Evolutionary conservation across 2,113 vertebrate genomes (phyloP), one percentile per base, ranked within the genome.

Genomic region (Mola mola): DNA sequence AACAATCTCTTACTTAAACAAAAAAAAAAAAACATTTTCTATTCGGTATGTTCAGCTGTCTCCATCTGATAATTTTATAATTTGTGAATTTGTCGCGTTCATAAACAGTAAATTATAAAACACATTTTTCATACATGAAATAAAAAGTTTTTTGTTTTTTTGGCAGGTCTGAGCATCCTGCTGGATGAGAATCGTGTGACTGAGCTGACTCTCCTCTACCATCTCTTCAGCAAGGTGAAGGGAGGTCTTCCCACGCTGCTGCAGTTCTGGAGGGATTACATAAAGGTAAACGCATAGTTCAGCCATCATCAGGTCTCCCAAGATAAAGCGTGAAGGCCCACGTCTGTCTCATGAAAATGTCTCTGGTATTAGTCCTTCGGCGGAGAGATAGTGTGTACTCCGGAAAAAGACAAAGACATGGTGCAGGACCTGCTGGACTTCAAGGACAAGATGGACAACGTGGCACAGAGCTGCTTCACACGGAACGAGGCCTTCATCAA

Each of bases 361-460:
- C 38, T 76, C 33, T 65, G 24, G 83, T 37, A 78, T 13, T 83
- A 99, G 97, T 91, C 94, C 6, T 99, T 98, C 86, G 97, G 97
- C 56, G 97, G 95, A 84, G 98, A 97, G 69, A 99, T 99, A 73
- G 97, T 98, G 51, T 96, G 98, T 82, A 96, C 97, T 80, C 97
- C 97, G 57, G 97, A 99, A 90, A 98, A 98, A 84, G 97, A 99
- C 89, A 98, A 98, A 87, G 98, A 97, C 29, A 99, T 99, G 97
- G 97, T 99, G 47, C 97, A 99, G 87, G 97, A 99, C 52, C 90
- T 99, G 61, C 91, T 99, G 82, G 97, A 99, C 88, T 98, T 98
- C 71, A 99, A 99, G 79, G 96, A 99, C 89, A 99, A 98, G 81
- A 97, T 99, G 90, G 97, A 99, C 82, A 95, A 97, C 29, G 95